Evolutionary conservation across 2,113 vertebrate genomes (phyloP), one percentile per base, ranked within the genome.

Genomic region (Takifugu bimaculatus): DNA sequence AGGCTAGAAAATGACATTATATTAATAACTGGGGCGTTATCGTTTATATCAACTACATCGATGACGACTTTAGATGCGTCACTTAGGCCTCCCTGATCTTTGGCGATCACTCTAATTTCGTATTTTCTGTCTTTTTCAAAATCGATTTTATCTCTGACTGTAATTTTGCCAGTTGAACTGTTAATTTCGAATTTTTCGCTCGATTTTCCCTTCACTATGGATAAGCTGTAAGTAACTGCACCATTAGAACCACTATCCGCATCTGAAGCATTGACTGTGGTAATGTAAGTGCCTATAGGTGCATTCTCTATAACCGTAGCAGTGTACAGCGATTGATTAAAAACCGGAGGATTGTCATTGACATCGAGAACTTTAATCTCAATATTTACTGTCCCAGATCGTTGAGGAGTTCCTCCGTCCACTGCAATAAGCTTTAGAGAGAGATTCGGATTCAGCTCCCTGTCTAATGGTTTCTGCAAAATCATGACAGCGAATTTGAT

Each of bases 391-490:
- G 80, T 79, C n/a, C 80, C 77, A 55, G 80, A 82, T 55, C 70
- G 53, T 28, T 68, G 70, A 6, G 73, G 77, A 49, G 64, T 69
- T 15, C 77, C 80, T 44, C 80, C 80, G 1, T 82, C 80, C 2
- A 77, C 58, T 35, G 76, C 80, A 2, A 77, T 63, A 9, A 82
- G 0, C 25, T 75, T 83, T 6, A 80, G 58, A 26, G 64, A 60
- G 1, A 83, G 58, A 5, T 64, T 43, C 2, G 74, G 75, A 2
- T 77, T 54, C 1, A 51, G 1, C 44, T 89, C 87, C 58, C 90
- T 39, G 49, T 93, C 91, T 61, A 94, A 76, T 0, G 63, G 50
- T 62, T 90, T 93, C 56, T 92, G 87, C 51, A 93, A 54, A 4
- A 93, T 57, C 42, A 94, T 66, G 26, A 91, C 90, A 0, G 82